Conservation (phyloP, 2,113 vertebrate genomes). For the Thamnophis sirtalis region DNA sequence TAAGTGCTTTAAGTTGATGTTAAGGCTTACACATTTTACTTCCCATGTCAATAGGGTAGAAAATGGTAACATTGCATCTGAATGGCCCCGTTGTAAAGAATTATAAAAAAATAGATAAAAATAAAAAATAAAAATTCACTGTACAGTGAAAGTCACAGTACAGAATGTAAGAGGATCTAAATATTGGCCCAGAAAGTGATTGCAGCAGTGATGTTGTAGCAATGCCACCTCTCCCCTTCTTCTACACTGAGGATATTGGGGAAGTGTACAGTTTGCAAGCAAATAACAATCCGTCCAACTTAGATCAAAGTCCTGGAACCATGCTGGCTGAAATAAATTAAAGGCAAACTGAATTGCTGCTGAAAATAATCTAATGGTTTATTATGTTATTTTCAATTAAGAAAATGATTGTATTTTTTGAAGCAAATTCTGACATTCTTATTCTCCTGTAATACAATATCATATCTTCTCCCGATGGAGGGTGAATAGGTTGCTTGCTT, state of each 20-base stretch:
- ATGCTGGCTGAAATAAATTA: neutral
- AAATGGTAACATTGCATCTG: neutral
- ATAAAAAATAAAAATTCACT: too few relatives aligned
- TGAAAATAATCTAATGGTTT: neutral
- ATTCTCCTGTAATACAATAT: neutral
- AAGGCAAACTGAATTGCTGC: neutral
- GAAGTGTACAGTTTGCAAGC: neutral
- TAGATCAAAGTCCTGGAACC: neutral
- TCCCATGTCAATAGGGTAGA: neutral
- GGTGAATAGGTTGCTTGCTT: conserved; percentile 14
- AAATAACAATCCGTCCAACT: neutral
- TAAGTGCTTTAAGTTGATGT: neutral
- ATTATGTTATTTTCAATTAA: neutral
- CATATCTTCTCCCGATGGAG: neutral
- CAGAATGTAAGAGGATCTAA: neutral
- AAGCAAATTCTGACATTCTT: neutral
- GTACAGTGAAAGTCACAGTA: neutral
- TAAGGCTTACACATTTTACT: neutral
- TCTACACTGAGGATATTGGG: neutral
- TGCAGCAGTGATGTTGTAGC: neutral
- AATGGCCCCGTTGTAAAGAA: neutral
- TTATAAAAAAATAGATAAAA: neutral
- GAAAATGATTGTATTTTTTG: neutral
- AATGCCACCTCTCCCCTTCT: neutral
- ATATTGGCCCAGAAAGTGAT: neutral